phyloP scores from a whole-genome alignment of 2,888 invertebrate species.

The Sceliomorpha sp. region DNA sequence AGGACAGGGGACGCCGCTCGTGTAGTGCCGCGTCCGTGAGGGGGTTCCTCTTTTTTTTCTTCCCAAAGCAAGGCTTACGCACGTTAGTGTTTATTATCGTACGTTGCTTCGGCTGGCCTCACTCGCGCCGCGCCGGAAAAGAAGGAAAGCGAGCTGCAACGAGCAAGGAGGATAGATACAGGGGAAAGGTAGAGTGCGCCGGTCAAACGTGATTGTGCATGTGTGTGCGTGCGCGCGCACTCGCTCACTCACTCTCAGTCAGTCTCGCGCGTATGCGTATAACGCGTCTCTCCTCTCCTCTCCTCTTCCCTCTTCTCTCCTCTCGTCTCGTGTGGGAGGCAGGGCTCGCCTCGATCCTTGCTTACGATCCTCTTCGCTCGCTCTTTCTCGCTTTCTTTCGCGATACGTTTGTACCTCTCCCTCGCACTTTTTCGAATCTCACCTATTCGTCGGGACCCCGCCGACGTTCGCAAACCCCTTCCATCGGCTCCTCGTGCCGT shows the following conservation, averaged over 20 bases:
- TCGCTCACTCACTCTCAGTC: slow-evolving; percentile 24
- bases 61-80: slow-evolving; percentile 16
- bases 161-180: slow-evolving; percentile 33
- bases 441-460: not conserved
- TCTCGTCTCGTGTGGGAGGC: slow-evolving; percentile 47
- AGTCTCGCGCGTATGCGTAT: slow-evolving; percentile 29
- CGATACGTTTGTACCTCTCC: slow-evolving; percentile 40
- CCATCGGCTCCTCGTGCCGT: too few species aligned
- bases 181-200: slow-evolving; percentile 56
- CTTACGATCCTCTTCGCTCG: slow-evolving; percentile 32
- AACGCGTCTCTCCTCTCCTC: slow-evolving; percentile 31
- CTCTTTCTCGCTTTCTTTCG: slow-evolving; percentile 42
- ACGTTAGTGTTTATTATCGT: slow-evolving; percentile 10
- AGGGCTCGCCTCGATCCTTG: slow-evolving; percentile 44
- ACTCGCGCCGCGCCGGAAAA: slow-evolving; percentile 22
- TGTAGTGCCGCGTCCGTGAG: slow-evolving; percentile 37
- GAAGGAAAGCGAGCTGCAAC: slow-evolving; percentile 9
- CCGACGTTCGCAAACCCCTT: too few species aligned
- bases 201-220: slow-evolving; percentile 49
- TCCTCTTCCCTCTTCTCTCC: slow-evolving; percentile 34
- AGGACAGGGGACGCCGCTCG: slow-evolving; percentile 51
- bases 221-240: slow-evolving; percentile 51
- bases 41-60: slow-evolving; percentile 23
- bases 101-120: slow-evolving; percentile 11
- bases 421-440: slow-evolving; percentile 8